Base-by-base conservation (phyloP, 1,140 invertebrate genomes). In the Pogonomyrmex barbatus region DNA sequence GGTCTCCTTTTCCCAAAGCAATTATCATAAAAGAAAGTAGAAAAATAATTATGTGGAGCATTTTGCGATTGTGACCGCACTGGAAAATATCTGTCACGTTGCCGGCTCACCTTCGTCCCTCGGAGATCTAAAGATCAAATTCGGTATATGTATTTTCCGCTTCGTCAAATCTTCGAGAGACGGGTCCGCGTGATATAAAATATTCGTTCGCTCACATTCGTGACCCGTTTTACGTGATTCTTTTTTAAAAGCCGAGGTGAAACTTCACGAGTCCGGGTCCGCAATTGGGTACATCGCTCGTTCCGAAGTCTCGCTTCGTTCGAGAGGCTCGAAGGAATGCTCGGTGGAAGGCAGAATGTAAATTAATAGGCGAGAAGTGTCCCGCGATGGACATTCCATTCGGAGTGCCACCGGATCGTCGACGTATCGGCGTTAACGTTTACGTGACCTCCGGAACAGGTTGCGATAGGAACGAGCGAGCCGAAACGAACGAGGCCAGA, bases 301-400 rank as follows among this genome's bases (percentile, higher is more conserved):
- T 30, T 50, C 14, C 36, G 2, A 54, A 70, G 10, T 63, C 47
- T 71, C n/a, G 2, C 4, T 4, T 70, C 50, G 24, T 45, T 47
- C 8, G 42, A 60, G 33, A 60, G 30, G n/a, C 30, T 62, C 17
- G 68, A 62, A 50, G 58, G 30, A 47, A 73, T 60, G 24, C 8
- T 60, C n/a, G 45, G 60, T 60, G 9, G 30, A 58, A 58, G 45
- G 10, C 17, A 14, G 68, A 83, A 60, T 83, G 24, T 33, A 50
- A 83, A 82, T 73, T 82, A 82, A 73, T 24, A 82, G 42, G 30
- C 67, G 52, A 73, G 24, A 60, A 39, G 42, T 54, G 36, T 54
- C 30, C 12, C 33, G 45, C 45, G 30, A 36, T 14, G 1, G 5
- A n/a, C 39, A 78, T 65, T 79, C n/a, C 30, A 24, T 24, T 24